phyloP scores from a whole-genome alignment of 2,888 invertebrate species.

The Drosophila quinaria region DNA sequence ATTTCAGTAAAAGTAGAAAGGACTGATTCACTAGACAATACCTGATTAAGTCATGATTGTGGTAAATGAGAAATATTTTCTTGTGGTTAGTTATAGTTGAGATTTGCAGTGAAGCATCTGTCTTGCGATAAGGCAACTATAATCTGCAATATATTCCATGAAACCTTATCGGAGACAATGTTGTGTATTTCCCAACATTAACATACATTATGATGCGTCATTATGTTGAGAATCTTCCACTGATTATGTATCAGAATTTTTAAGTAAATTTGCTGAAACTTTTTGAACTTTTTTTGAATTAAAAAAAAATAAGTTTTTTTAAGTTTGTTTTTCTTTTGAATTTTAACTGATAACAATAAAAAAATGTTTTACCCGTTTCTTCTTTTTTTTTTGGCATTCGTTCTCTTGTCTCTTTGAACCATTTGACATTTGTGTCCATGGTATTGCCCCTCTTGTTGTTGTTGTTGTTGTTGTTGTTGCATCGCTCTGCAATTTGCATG shows the following conservation, averaged over 20 bases:
- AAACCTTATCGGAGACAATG: slow-evolving; percentile 21
- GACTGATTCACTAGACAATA: slow-evolving; percentile 11
- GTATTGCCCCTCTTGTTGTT: slow-evolving; percentile 26
- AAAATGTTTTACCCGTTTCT: background rate
- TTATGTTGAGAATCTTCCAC: background rate
- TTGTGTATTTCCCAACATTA: slow-evolving; percentile 2
- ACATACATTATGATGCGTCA: slow-evolving; percentile 18
- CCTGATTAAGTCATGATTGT: slow-evolving; percentile 6
- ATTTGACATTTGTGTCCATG: slow-evolving; percentile 14
- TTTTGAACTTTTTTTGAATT: background rate
- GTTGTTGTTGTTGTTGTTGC: slow-evolving; percentile 35
- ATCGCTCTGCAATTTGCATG: slow-evolving; percentile 54
- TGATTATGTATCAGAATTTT: background rate
- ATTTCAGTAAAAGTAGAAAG: slow-evolving; percentile 14
- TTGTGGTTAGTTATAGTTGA: slow-evolving; percentile 3
- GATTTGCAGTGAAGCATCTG: background rate
- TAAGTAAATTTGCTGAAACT: no score
- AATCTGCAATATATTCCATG: background rate
- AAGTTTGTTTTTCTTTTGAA: background rate
- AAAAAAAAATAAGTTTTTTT: background rate
- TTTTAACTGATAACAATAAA: background rate
- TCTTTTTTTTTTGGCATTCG: background rate
- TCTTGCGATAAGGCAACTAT: slow-evolving; percentile 3
- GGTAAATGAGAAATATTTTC: background rate
- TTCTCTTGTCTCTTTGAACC: slow-evolving; percentile 1